Evolutionary conservation across 2,113 vertebrate species (phyloP), one percentile per base, ranked within the genome.

Genomic region (Perca fluviatilis): DNA sequence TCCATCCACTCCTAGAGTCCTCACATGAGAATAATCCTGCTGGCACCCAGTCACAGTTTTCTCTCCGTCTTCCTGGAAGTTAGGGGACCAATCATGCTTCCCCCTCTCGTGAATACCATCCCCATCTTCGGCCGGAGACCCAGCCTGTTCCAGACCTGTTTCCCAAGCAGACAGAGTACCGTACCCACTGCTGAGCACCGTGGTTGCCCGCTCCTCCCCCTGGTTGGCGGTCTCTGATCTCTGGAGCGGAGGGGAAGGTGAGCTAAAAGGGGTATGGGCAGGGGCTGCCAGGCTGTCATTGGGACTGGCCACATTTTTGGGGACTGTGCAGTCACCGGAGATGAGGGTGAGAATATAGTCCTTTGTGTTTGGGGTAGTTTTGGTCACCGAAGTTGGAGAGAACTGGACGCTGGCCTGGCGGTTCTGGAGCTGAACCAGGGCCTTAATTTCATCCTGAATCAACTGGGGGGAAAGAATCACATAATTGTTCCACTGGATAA

Each of bases 401-500:
- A 33, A 83, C 2, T 90, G 93, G 66, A 89, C 4, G 25, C 84
- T 79, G 69, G 75, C 57, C 73, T 89, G 94, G 19, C 94, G 93
- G 85, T 93, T 95, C 93, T 97, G 97, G 14, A 96, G 81, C 87
- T 96, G 96, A 86, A 97, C 95, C 87, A 99, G 92, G 53, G 96
- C 96, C 87, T 96, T 97, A 54, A 99, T 96, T 92, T 99, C 98
- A 94, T 98, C 95, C 90, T 98, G 98, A 93, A 99, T 97, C 87
- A 96, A 94, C 98, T 99, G 88, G 1, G 84, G 57, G 33, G 1
- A 6, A 57, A 83, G 6, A 56, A 10, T 3, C 9, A 66, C 4
- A 13, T 19, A 0, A 25, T 70, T n/a, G 3, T 72, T 75, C 67
- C 15, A 51, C 12, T 9, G 19, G 10, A 56, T 47, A 30, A 3